These are phyloP conservation scores for Aphidius colemani DNA, from an alignment of 2,888 invertebrate genomes.

Conservation along the genomic window DNA sequence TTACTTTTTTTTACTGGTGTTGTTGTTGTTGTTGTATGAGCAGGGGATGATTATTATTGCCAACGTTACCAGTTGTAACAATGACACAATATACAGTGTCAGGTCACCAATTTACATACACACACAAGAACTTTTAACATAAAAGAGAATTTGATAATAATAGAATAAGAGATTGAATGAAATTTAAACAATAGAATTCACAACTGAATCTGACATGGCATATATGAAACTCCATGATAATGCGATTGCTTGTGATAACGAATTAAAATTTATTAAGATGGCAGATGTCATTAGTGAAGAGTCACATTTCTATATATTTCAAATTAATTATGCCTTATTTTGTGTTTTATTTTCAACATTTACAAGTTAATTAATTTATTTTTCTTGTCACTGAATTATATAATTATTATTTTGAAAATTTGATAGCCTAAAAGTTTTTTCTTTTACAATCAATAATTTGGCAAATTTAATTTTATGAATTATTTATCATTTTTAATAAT, in stretches of 20 bases:
- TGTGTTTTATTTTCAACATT: too few relatives aligned
- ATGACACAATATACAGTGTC: constrained; percentile 26
- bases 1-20: background rate
- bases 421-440: too few relatives aligned
- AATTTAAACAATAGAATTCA: constrained; percentile 16
- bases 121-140: background rate
- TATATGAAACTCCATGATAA: constrained; percentile 41
- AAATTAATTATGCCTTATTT: too few relatives aligned
- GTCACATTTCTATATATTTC: too few relatives aligned
- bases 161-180: constrained; percentile 5
- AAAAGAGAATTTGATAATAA: background rate
- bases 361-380: too few relatives aligned
- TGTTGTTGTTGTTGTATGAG: background rate
- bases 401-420: too few relatives aligned
- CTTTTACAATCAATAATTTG: too few relatives aligned
- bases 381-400: too few relatives aligned
- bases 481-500: too few relatives aligned
- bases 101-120: constrained; percentile 16
- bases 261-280: constrained; percentile 34
- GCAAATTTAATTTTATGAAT: too few relatives aligned
- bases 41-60: constrained; percentile 5
- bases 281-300: constrained; percentile 31
- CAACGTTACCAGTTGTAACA: constrained; percentile 24
- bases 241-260: constrained; percentile 40
- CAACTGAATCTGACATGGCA: constrained; percentile 40